Evolutionary conservation across 2,797 vertebrate genomes (phyloP), one percentile per base, ranked within the genome.

Genomic region (Phataginus tricuspis): DNA sequence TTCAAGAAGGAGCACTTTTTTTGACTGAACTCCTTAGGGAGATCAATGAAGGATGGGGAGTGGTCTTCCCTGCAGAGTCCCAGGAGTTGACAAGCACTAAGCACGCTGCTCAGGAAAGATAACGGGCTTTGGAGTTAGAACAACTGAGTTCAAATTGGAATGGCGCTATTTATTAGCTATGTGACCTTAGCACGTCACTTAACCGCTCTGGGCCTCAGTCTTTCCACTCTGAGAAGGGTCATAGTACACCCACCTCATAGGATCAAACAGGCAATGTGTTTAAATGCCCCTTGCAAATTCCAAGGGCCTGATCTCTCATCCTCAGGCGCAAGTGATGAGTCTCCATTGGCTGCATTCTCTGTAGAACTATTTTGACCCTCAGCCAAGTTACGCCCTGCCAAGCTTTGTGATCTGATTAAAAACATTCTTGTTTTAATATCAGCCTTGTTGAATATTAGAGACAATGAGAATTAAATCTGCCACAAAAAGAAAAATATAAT

Each of bases 391-490:
- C 37, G 82, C 64, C n/a, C 80, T 69, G 29, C 75, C 79, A 85
- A 77, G 19, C 31, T 59, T 55, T 4, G 2, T 42, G 42, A 77
- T 39, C 86, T 86, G 59, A 84, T n/a, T 13, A 57, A 79, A 88
- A 55, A 23, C 3, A 69, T 29, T 83, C 55, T 64, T 92, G 25
- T 78, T 90, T 75, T 92, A 94, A 27, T n/a, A 91, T 39, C 25
- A 68, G 74, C 64, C 27, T 79, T 79, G 37, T 77, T 80, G 83
- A 95, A 49, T 85, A 42, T 23, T 42, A 69, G 77, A 91, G 78
- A 91, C 42, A 77, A 82, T 53, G 63, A 89, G 85, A 72, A 87
- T 83, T 79, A 91, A 93, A 91, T 78, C 42, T 69, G 82, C 55
- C 79, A 21, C 27, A 10, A 71, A 42, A 89, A 80, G 27, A 53